These are phyloP conservation scores for Orthonyx spaldingii DNA, from an alignment of 2,113 vertebrate species.

Conservation along the genomic window DNA sequence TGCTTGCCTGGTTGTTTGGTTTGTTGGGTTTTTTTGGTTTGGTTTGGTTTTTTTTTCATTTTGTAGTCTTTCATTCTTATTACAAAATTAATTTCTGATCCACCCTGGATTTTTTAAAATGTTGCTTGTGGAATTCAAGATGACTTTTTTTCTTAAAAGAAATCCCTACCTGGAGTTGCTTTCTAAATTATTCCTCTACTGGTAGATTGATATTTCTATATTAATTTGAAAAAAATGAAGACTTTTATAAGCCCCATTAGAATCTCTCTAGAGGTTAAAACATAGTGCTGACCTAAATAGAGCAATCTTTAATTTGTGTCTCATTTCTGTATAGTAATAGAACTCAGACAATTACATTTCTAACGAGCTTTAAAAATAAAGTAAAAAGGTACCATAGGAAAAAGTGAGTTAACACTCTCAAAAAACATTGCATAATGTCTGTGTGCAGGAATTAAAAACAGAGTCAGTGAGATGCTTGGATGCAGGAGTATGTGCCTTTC, in stretches of 20 bases:
- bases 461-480: neutral
- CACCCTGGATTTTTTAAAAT: neutral
- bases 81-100: neutral
- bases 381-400: neutral
- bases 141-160: neutral
- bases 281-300: neutral
- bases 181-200: neutral
- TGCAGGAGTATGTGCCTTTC: neutral
- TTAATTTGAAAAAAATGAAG: neutral
- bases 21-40: neutral
- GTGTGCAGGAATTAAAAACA: neutral
- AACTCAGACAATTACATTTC: neutral
- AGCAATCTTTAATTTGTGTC: neutral
- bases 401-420: neutral
- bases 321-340: neutral
- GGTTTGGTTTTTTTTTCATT: neutral
- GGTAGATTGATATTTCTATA: neutral
- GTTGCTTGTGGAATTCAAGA: neutral
- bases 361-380: neutral
- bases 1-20: neutral
- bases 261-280: neutral
- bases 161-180: accelerated
- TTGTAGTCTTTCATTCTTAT: neutral
- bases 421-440: neutral
- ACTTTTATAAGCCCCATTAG: neutral